Evolutionary conservation across 2,113 vertebrate genomes (phyloP).

Genomic region (Boulengeromyrus knoepffleri): DNA sequence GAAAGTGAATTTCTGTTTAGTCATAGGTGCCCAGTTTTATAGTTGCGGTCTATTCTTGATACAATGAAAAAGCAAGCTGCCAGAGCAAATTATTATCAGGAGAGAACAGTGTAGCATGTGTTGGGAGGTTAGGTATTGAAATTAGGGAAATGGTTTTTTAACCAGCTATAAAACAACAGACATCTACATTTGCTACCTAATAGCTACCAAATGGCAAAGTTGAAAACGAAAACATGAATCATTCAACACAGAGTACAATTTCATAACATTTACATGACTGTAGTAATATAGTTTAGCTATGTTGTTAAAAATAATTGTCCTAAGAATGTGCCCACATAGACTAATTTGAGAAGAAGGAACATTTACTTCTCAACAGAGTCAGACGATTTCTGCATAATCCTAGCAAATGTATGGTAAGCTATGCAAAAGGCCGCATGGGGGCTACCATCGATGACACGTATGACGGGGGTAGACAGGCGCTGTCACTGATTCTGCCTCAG

Average conservation of each 20-base stretch:
- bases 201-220: background rate
- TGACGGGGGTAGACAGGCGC: background rate
- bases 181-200: background rate
- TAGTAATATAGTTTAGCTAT: background rate
- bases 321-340: background rate
- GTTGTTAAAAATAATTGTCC: background rate
- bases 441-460: background rate
- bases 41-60: background rate
- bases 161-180: background rate
- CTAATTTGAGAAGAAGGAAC: background rate
- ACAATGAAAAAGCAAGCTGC: background rate
- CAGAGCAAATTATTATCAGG: background rate
- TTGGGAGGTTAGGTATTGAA: background rate
- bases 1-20: background rate
- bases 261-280: background rate
- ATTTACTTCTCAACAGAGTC: background rate
- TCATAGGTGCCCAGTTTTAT: background rate
- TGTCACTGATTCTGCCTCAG: background rate
- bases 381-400: background rate
- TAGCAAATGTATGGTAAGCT: background rate
- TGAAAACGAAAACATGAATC: background rate
- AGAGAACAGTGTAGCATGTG: background rate
- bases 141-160: background rate
- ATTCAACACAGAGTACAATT: background rate
- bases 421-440: background rate